A percentile compares a stretch with the other conserved stretches of the same genome.
Conservation (phyloP, 2,888 invertebrate genomes). For the Petrolisthes cinctipes region DNA sequence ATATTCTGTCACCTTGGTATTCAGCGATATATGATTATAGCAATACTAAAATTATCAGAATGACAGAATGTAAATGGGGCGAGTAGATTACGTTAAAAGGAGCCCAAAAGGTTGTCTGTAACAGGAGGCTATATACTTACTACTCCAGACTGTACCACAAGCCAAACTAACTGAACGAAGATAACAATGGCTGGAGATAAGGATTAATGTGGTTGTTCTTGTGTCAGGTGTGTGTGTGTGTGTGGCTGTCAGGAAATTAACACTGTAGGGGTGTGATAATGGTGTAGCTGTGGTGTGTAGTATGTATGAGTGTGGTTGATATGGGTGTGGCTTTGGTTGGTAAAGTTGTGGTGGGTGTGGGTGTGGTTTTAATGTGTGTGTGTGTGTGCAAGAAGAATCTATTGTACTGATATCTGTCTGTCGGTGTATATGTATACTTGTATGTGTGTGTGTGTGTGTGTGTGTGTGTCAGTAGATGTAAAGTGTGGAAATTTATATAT, state of each 20-base stretch:
- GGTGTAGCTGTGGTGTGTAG: not conserved
- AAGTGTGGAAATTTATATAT: not conserved
- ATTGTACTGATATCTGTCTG: slow-evolving; percentile 12
- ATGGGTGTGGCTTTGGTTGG: not conserved
- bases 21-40: not conserved
- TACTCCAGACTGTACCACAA: too few species aligned
- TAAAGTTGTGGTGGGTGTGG: not conserved
- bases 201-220: not conserved
- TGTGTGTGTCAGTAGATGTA: slow-evolving; percentile 11
- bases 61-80: too few species aligned
- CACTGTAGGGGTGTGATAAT: not conserved
- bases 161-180: too few species aligned
- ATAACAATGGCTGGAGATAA: not conserved
- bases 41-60: too few species aligned
- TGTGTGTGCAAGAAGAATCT: slow-evolving; percentile 9
- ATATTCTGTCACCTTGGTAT: too few species aligned
- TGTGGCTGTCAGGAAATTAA: not conserved
- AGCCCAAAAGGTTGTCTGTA: too few species aligned
- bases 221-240: slow-evolving; percentile 4
- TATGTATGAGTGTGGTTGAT: not conserved
- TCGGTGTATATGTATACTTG: not conserved
- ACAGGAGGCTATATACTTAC: too few species aligned
- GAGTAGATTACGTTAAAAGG: too few species aligned
- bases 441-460: slow-evolving; percentile 4
- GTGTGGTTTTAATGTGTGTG: slow-evolving; percentile 19